Evolutionary conservation across 2,888 invertebrate species (phyloP), one percentile per base, ranked within the genome.

Genomic region (Aplocera efformata): DNA sequence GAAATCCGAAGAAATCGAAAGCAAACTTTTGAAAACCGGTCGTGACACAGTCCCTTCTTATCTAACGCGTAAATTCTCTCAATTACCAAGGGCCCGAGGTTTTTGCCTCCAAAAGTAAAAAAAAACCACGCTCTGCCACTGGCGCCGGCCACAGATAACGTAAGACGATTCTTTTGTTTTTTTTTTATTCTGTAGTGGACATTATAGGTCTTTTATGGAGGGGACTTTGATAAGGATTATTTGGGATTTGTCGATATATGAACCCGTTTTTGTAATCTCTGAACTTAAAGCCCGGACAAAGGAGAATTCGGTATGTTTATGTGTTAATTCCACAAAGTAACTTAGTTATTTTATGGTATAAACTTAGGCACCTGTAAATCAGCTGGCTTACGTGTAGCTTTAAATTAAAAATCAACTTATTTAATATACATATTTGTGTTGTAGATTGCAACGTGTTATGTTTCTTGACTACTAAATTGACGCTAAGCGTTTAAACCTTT

Each of bases 1-100:
- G 13, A 17, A 21, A 29, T 7, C 25, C 32, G 32, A 39, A 48
- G 53, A 53, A 53, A 53, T 49, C 42, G 53, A 53, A 53, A 53
- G 50, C 43, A 42, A 42, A 28, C 25, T 21, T 42, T 30, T 28
- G 27, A 33, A 23, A 50, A 53, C 56, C 54, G 50, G 54, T 57
- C 36, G 29, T 44, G 38, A 47, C 42, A 47, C 50, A 35, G 46
- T 58, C 60, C 55, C 55, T 53, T 53, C 70, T 75, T 79, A 79
- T 78, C 79, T 63, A 53, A 60, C 61, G 69, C 77, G 78, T 79
- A 79, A 79, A 77, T 79, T 79, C 73, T 72, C 75, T 76, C 78
- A 76, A 79, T 78, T 77, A 77, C 75, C 58, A 63, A 36, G 42
- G 34, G 23, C 34, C 49, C 42, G 48, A 54, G 58, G 62, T 63